Percentiles rank a stretch among this genome's conserved stretches.
phyloP scores from a whole-genome alignment of 2,888 invertebrate species.

The Liodrosophila aerea region DNA sequence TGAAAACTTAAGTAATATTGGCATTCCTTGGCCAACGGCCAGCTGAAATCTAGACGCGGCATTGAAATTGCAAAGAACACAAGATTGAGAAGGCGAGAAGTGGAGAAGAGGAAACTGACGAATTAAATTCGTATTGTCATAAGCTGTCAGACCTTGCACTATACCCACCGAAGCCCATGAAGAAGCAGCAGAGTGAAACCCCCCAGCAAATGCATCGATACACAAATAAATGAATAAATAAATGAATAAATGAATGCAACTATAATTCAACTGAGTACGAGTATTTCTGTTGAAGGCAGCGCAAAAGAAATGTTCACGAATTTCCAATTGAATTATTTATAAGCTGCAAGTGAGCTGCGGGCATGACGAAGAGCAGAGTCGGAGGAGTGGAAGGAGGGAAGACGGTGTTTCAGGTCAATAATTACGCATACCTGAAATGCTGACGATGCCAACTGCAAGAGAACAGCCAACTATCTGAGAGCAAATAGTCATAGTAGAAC shows the following conservation, averaged over 20 bases:
- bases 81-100: neutral
- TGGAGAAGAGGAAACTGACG: slow-evolving; percentile 4
- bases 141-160: slow-evolving; percentile 50
- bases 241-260: slow-evolving; percentile 24
- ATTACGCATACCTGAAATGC: slow-evolving; percentile 32
- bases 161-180: neutral
- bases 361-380: slow-evolving; percentile 2
- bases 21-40: slow-evolving; percentile 52
- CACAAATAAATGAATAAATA: slow-evolving; percentile 32
- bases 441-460: too few relatives aligned
- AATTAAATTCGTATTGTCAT: slow-evolving; percentile 56
- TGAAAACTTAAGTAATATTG: slow-evolving; percentile 53
- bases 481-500: neutral
- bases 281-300: slow-evolving; percentile 38
- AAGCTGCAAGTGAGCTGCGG: slow-evolving; percentile 32
- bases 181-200: neutral
- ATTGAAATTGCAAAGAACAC: slow-evolving; percentile 53
- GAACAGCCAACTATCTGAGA: slow-evolving; percentile 18
- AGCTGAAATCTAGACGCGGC: slow-evolving; percentile 51
- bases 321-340: slow-evolving; percentile 66
- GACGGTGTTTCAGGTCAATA: slow-evolving; percentile 43
- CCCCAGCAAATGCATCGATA: slow-evolving; percentile 44
- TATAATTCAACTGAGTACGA: slow-evolving; percentile 34
- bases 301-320: slow-evolving; percentile 54
- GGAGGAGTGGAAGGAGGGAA: neutral